These are phyloP conservation scores for Pasiphila rectangulata DNA, from an alignment of 2,888 invertebrate genomes.

Conservation along the genomic window DNA sequence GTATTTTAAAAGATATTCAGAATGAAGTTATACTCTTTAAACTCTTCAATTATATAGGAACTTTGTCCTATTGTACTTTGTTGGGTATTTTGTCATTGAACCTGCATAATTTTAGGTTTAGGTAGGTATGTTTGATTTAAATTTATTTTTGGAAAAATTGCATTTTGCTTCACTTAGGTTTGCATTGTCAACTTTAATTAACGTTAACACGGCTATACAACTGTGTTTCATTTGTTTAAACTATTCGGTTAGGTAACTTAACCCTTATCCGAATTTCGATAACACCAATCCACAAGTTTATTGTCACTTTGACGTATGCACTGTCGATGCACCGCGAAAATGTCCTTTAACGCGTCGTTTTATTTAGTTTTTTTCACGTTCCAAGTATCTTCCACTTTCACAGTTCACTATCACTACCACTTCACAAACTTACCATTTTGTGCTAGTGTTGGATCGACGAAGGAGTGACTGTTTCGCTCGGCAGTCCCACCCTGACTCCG, in stretches of 20 bases:
- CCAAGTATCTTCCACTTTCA: slow-evolving; percentile 37
- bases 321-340: slow-evolving; percentile 10
- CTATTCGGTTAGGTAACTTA: not conserved
- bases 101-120: too few species aligned
- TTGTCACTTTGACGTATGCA: slow-evolving; percentile 16
- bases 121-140: not conserved
- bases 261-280: not conserved
- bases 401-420: slow-evolving; percentile 55
- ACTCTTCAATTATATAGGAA: too few species aligned
- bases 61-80: too few species aligned
- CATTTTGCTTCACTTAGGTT: too few species aligned
- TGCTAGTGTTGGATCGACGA: slow-evolving; percentile 69
- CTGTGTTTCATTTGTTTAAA: not conserved
- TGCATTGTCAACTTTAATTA: too few species aligned
- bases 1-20: too few species aligned
- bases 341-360: slow-evolving; percentile 9
- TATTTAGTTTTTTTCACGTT: slow-evolving; percentile 21
- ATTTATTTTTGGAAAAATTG: not conserved
- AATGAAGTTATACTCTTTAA: too few species aligned
- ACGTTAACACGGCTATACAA: not conserved
- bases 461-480: slow-evolving; percentile 76
- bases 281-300: slow-evolving; percentile 7
- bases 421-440: slow-evolving; percentile 67
- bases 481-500: slow-evolving; percentile 79
- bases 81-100: too few species aligned